Evolutionary conservation across 2,113 vertebrate species (phyloP).

Genomic region (Cottus gobio): DNA sequence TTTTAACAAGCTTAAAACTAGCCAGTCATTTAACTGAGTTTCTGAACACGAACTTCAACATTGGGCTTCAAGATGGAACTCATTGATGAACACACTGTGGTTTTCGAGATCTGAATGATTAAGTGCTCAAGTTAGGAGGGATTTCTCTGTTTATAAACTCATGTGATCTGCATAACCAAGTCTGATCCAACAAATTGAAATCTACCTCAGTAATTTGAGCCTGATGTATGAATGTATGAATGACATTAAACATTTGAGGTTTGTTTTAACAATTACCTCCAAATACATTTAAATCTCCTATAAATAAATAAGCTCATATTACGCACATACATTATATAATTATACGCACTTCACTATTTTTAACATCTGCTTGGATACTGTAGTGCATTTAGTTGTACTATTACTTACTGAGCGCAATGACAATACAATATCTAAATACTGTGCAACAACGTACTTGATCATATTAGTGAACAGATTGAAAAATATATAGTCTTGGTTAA

Average conservation of each 20-base stretch:
- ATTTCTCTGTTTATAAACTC: neutral
- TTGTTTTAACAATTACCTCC: neutral
- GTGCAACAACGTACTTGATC: neutral
- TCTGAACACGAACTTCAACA: neutral
- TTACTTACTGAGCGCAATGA: neutral
- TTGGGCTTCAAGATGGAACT: neutral
- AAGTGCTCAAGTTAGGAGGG: neutral
- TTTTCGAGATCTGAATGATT: too few relatives aligned
- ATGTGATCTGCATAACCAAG: neutral
- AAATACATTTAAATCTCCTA: neutral
- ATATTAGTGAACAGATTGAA: neutral
- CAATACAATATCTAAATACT: neutral
- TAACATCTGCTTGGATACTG: neutral
- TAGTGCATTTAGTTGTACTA: neutral
- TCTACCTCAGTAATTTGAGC: neutral
- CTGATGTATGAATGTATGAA: neutral
- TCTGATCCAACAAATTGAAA: neutral
- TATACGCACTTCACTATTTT: neutral
- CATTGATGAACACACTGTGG: neutral
- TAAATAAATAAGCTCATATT: neutral
- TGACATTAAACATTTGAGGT: neutral
- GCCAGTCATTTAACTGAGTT: neutral
- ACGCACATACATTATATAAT: neutral
- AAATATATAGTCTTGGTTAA: neutral
- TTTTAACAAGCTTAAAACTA: conserved; percentile 26